A percentile compares a stretch with the other conserved stretches of the same genome.
Evolutionary conservation across 2,797 vertebrate species (phyloP).

Genomic region (Coccyzus lansbergi): DNA sequence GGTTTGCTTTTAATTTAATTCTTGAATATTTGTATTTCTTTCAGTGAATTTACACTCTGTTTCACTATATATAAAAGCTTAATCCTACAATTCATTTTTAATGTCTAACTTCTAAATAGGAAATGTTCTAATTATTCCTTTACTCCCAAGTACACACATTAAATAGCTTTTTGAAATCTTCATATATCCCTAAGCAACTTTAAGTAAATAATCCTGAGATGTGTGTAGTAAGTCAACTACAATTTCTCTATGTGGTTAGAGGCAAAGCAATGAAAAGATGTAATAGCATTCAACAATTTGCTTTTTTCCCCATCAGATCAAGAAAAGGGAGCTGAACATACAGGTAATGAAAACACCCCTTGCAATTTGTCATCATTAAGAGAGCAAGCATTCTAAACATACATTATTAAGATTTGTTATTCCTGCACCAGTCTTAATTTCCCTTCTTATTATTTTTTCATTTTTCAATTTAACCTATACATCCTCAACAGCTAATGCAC

Average conservation of each 20-base stretch:
- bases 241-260: neutral
- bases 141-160: neutral
- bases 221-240: neutral
- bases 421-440: neutral
- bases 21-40: neutral
- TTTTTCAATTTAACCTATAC: neutral
- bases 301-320: neutral
- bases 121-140: neutral
- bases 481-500: neutral
- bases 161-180: neutral
- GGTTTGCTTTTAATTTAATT: neutral
- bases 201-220: neutral
- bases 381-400: neutral
- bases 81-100: neutral
- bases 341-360: neutral
- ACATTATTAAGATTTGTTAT: neutral
- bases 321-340: neutral
- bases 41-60: neutral
- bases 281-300: neutral
- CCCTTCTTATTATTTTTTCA: neutral
- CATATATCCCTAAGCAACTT: neutral
- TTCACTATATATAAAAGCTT: neutral
- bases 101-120: neutral
- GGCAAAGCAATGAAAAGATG: neutral
- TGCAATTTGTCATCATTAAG: neutral